phyloP scores from a whole-genome alignment of 2,113 vertebrate species.

The Podiceps cristatus region DNA sequence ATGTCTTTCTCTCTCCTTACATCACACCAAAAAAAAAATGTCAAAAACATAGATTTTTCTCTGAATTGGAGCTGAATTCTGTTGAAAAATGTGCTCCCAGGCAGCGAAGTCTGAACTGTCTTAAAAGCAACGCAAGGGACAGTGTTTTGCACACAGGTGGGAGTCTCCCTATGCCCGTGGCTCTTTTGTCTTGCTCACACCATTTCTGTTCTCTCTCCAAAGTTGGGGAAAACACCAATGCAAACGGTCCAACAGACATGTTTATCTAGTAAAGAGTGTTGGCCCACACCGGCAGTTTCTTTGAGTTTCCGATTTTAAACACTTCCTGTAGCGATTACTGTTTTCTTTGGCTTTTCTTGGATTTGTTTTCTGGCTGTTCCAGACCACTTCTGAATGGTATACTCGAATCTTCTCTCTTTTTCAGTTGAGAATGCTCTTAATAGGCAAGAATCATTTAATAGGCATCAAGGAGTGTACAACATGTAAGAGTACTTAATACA shows the following conservation, averaged over 20 bases:
- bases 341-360: background rate
- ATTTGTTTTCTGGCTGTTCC: background rate
- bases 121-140: background rate
- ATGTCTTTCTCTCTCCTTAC: background rate
- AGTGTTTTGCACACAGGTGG: background rate
- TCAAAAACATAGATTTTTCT: background rate
- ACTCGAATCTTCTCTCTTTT: background rate
- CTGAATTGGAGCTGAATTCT: background rate
- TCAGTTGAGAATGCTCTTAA: background rate
- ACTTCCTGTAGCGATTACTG: background rate
- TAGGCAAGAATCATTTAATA: background rate
- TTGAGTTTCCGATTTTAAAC: background rate
- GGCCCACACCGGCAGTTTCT: background rate
- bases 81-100: background rate
- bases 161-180: fast-evolving
- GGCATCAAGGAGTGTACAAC: background rate
- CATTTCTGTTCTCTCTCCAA: background rate
- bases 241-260: background rate
- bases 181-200: background rate
- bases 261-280: background rate
- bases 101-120: background rate
- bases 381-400: background rate
- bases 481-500: background rate
- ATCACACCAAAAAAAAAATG: background rate
- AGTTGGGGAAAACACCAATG: background rate